Percentiles rank a stretch among this genome's conserved stretches.
phyloP scores from a whole-genome alignment of 2,888 invertebrate genomes.

The Tanytarsus gracilentus region DNA sequence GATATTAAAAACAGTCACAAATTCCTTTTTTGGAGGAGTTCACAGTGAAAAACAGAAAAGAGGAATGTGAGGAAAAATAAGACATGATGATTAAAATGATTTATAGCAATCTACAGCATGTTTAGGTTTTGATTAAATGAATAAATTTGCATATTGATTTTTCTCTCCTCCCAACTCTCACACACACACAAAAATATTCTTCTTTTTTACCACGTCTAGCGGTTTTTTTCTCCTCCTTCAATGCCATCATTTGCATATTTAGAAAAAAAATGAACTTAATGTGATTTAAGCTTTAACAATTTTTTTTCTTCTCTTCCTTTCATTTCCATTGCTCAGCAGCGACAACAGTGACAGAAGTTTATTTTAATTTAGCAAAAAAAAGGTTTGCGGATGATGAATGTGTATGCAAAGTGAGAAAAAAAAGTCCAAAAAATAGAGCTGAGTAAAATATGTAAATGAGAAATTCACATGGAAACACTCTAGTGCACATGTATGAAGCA shows the following conservation, averaged over 20 bases:
- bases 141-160: conserved; percentile 29
- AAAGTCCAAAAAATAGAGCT: not conserved
- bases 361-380: not conserved
- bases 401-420: not conserved
- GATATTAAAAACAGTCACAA: not conserved
- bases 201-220: not conserved
- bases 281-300: not conserved
- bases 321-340: not conserved
- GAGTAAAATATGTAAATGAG: conserved; percentile 1
- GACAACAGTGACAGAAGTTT: not conserved
- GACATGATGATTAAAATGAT: conserved; percentile 27
- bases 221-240: not conserved
- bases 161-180: not conserved
- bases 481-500: not conserved
- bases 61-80: not conserved
- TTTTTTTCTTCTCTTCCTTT: not conserved
- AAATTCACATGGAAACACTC: not conserved
- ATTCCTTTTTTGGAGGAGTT: not conserved
- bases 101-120: conserved; percentile 17
- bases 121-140: conserved; percentile 28
- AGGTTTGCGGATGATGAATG: not conserved
- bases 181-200: no score
- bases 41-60: not conserved
- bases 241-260: not conserved
- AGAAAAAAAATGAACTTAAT: not conserved